phyloP scores from a whole-genome alignment of 2,113 vertebrate species.

The Syngnathus typhle region DNA sequence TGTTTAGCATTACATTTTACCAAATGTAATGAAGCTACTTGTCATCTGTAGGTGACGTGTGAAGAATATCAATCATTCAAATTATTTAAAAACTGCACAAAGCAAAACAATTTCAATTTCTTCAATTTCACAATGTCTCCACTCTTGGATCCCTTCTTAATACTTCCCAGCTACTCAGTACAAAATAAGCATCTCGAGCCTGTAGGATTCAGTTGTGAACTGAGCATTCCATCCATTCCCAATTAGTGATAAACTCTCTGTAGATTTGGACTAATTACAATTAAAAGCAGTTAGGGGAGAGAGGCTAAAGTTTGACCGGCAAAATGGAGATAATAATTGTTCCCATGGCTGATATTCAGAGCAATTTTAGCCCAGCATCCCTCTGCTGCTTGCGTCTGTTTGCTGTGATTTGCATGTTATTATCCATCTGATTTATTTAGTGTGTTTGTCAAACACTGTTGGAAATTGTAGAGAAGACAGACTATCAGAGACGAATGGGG shows the following conservation, averaged over 20 bases:
- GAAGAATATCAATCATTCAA: too few species aligned
- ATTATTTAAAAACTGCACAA: not conserved
- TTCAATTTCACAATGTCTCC: not conserved
- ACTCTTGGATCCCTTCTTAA: not conserved
- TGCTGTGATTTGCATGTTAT: constrained; percentile 33
- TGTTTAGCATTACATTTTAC: not conserved
- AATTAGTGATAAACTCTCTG: constrained; percentile 9
- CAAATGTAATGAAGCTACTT: not conserved
- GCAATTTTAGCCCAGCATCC: constrained; percentile 3
- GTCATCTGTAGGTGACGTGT: not conserved
- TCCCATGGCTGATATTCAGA: constrained; percentile 18
- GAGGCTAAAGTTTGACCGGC: not conserved
- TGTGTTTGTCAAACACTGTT: constrained; percentile 19
- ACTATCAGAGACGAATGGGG: not conserved
- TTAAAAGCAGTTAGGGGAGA: constrained; percentile 7
- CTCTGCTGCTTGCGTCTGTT: constrained; percentile 5
- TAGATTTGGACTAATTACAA: constrained; percentile 13
- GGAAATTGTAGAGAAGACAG: constrained; percentile 3
- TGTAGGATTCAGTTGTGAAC: not conserved
- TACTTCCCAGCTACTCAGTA: not conserved
- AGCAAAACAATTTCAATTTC: not conserved
- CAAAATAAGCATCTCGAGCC: not conserved
- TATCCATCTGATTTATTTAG: constrained; percentile 9
- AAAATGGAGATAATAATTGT: constrained; percentile 24
- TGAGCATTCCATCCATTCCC: not conserved